Evolutionary conservation across 92 coral and sea anemone genomes (phyloP).

Genomic region (Virgularia gustaviana): DNA sequence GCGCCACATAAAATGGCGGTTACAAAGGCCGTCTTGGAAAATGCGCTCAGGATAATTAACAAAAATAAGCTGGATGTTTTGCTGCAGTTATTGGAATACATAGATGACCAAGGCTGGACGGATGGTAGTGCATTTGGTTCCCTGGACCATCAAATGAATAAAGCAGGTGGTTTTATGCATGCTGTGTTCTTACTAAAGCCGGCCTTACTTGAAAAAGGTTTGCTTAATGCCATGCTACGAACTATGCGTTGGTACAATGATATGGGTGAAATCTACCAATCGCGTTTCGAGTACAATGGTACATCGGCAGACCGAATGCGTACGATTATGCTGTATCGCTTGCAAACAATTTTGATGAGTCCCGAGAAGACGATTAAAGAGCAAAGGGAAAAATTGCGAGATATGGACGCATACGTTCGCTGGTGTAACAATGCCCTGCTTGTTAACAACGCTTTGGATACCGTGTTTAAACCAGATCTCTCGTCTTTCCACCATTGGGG

Average conservation of each 20-base stretch:
- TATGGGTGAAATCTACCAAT: conserved; percentile 69
- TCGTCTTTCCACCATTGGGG: conserved; percentile 70
- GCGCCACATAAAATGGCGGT: not conserved
- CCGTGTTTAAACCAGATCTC: conserved; percentile 70
- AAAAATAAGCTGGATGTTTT: not conserved
- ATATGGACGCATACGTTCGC: conserved; percentile 52
- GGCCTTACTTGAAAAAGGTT: conserved; percentile 15
- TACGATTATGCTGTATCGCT: conserved; percentile 55
- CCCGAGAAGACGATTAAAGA: conserved; percentile 40
- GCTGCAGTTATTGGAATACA: conserved; percentile 9
- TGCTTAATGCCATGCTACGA: conserved; percentile 25
- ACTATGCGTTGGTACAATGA: conserved; percentile 67
- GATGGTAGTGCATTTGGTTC: conserved; percentile 78
- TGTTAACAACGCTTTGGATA: conserved; percentile 48
- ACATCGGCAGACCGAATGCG: conserved; percentile 75
- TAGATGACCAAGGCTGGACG: conserved; percentile 62
- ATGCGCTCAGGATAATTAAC: not conserved
- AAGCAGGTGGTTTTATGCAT: conserved; percentile 64
- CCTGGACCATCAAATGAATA: conserved; percentile 61
- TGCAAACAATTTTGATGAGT: conserved; percentile 53
- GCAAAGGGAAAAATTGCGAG: conserved; percentile 43
- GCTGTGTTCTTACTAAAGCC: conserved; percentile 50
- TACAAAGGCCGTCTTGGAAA: not conserved
- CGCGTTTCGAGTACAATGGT: conserved; percentile 57
- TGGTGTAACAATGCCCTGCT: conserved; percentile 64